These are phyloP conservation scores for Pterostichus niger DNA, from an alignment of 2,888 invertebrate species.

Conservation along the genomic window DNA sequence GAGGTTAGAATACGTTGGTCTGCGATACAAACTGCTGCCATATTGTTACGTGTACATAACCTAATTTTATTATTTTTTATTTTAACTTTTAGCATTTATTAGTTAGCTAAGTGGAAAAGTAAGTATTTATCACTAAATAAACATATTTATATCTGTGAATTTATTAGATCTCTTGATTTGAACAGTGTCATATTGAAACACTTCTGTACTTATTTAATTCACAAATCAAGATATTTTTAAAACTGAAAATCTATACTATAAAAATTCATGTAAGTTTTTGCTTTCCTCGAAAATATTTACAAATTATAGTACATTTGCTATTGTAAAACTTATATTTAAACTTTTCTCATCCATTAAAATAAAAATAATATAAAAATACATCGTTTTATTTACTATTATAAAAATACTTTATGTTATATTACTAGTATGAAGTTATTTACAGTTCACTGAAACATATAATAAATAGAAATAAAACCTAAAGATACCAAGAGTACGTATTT, in stretches of 20 bases:
- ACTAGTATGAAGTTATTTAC: conserved; percentile 19
- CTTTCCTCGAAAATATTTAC: conserved; percentile 8
- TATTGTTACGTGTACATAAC: conserved; percentile 44
- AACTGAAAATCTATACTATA: conserved; percentile 18
- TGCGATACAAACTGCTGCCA: conserved; percentile 19
- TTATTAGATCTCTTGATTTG: conserved; percentile 42
- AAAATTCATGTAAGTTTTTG: conserved; percentile 7
- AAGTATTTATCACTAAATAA: conserved; percentile 2
- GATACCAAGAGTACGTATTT: not conserved
- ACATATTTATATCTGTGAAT: conserved; percentile 13
- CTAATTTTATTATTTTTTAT: conserved; percentile 32
- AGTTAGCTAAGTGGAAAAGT: not conserved
- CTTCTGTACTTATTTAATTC: conserved; percentile 32
- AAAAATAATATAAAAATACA: conserved; percentile 4
- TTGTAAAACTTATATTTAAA: conserved; percentile 38
- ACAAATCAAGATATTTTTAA: conserved; percentile 29
- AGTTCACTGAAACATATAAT: conserved; percentile 7
- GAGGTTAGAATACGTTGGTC: conserved; percentile 20
- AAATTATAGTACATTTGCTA: conserved; percentile 29
- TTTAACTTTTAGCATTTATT: conserved; percentile 18
- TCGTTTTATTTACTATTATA: conserved; percentile 27
- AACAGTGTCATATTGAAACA: conserved; percentile 27
- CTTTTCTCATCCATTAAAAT: conserved; percentile 17
- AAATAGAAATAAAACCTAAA: conserved; percentile 23
- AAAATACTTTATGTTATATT: conserved; percentile 3